Conservation (phyloP, 2,797 vertebrate species). For the Sebastes jordani region DNA sequence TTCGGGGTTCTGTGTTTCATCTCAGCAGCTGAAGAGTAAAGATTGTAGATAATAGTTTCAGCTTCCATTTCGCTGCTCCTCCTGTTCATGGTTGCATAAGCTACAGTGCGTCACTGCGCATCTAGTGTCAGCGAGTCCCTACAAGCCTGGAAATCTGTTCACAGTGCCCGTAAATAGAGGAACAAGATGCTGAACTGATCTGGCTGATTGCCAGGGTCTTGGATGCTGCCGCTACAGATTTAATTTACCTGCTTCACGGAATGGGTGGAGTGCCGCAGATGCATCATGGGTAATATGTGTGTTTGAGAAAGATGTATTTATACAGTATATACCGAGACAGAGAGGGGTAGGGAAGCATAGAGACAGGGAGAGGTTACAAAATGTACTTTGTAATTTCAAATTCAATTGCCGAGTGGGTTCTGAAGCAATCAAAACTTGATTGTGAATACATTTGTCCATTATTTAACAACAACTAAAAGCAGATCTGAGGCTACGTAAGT, state of each 20-base stretch:
- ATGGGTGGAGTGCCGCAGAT: constrained; percentile 42
- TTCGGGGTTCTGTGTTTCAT: constrained; percentile 53
- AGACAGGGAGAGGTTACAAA: constrained; percentile 21
- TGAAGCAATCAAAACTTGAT: constrained; percentile 21
- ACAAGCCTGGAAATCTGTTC: constrained; percentile 60
- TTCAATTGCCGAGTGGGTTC: constrained; percentile 19
- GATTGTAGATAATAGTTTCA: constrained; percentile 61
- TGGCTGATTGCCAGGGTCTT: constrained; percentile 64
- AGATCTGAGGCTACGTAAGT: constrained; percentile 67
- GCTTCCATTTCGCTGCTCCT: constrained; percentile 50
- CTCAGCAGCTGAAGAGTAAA: constrained; percentile 58
- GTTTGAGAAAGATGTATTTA: constrained; percentile 14
- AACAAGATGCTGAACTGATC: constrained; percentile 58
- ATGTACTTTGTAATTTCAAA: constrained; percentile 46
- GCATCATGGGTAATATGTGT: constrained; percentile 43
- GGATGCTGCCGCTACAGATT: constrained; percentile 67
- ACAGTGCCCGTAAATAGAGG: constrained; percentile 59
- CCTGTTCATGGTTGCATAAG: constrained; percentile 49
- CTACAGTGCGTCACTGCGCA: constrained; percentile 40
- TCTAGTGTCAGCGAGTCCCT: constrained; percentile 31
- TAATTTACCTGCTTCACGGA: constrained; percentile 70
- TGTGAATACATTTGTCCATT: constrained; percentile 45
- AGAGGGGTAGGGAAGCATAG: not conserved
- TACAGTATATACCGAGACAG: not conserved
- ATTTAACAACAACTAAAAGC: constrained; percentile 60